Evolutionary conservation across 2,888 invertebrate species (phyloP).

Genomic region (Apamea epomidion): DNA sequence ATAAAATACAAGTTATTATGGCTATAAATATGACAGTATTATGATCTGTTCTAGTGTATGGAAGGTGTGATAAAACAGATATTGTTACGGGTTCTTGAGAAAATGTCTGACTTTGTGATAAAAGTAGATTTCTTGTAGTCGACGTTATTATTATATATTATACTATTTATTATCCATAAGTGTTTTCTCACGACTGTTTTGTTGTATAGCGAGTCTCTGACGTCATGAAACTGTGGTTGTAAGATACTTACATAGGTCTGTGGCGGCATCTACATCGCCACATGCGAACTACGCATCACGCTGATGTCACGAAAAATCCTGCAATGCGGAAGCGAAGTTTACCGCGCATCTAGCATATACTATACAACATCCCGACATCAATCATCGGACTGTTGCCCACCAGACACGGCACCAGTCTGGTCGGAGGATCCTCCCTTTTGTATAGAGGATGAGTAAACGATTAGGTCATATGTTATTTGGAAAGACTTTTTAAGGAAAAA

Average conservation of each 20-base stretch:
- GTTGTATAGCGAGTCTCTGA: not conserved
- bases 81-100: not conserved
- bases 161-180: too few relatives aligned
- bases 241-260: not conserved
- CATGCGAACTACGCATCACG: not conserved
- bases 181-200: slow-evolving; percentile 1
- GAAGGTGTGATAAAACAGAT: slow-evolving; percentile 15
- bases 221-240: not conserved
- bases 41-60: slow-evolving; percentile 1
- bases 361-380: not conserved
- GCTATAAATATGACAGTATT: not conserved
- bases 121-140: not conserved
- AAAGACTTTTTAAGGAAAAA: not conserved
- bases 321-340: not conserved
- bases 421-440: not conserved
- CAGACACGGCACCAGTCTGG: not conserved
- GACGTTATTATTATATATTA: too few relatives aligned
- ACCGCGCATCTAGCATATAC: not conserved
- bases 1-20: slow-evolving; percentile 34
- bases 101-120: not conserved
- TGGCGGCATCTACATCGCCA: not conserved
- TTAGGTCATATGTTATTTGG: not conserved
- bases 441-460: not conserved
- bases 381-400: not conserved
- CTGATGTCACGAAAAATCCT: not conserved